phyloP scores from a whole-genome alignment of 2,888 invertebrate species.

The Hirtodrosophila trivittata region DNA sequence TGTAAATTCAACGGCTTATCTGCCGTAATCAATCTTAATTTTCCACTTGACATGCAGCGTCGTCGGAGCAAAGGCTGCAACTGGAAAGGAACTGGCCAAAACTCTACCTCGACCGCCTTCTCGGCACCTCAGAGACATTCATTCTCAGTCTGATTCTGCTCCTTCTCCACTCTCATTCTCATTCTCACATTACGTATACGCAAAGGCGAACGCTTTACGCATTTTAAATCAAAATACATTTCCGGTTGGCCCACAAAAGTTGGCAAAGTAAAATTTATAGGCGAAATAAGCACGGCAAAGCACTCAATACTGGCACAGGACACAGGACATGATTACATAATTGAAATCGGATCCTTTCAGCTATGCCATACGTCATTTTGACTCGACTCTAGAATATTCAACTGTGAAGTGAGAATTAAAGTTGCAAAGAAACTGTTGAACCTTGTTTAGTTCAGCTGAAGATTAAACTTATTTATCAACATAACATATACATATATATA shows the following conservation, averaged over 20 bases:
- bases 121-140: background rate
- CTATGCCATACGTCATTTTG: background rate
- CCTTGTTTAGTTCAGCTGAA: too few species aligned
- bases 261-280: conserved; percentile 65
- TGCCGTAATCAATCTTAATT: conserved; percentile 79
- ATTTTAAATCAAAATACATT: conserved; percentile 78
- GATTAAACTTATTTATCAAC: background rate
- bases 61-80: conserved; percentile 49
- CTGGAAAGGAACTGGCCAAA: conserved; percentile 26
- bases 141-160: background rate
- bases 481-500: conserved; percentile 5
- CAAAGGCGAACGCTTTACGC: conserved; percentile 58
- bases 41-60: conserved; percentile 77
- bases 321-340: conserved; percentile 10
- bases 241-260: conserved; percentile 64
- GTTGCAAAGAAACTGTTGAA: too few species aligned
- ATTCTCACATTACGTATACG: conserved; percentile 65
- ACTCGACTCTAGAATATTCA: too few species aligned
- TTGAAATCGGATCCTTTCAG: conserved; percentile 19
- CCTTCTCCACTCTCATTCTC: background rate
- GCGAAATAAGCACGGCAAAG: conserved; percentile 46
- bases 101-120: background rate
- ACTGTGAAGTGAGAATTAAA: too few species aligned
- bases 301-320: conserved; percentile 30
- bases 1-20: conserved; percentile 80